These are phyloP conservation scores for Agrotis ipsilon DNA, from an alignment of 2,888 invertebrate species.

Conservation along the genomic window DNA sequence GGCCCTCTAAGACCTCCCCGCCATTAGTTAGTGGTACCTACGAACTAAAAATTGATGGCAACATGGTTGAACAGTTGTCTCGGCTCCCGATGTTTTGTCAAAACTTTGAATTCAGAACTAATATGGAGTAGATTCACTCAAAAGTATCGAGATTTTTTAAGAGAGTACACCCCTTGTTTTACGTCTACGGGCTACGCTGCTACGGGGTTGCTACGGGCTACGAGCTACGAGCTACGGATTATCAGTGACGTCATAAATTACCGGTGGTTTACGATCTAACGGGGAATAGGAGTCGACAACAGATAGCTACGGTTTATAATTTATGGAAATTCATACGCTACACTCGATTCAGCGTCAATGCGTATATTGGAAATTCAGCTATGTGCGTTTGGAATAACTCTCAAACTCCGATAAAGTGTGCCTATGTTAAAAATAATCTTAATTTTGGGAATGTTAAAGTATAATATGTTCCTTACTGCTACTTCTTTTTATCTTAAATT, in stretches of 20 bases:
- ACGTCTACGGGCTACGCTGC: slow-evolving; percentile 27
- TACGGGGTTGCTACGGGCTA: slow-evolving; percentile 39
- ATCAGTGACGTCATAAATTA: slow-evolving; percentile 46
- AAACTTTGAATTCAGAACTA: too few species aligned
- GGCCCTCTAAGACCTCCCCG: too few species aligned
- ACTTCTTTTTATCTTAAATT: neutral
- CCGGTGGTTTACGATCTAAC: slow-evolving; percentile 37
- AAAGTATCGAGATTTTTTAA: too few species aligned
- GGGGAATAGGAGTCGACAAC: slow-evolving; percentile 12
- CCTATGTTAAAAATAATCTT: neutral
- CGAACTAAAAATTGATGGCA: too few species aligned
- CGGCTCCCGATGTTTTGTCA: too few species aligned
- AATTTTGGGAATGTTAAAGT: neutral
- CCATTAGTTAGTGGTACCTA: too few species aligned
- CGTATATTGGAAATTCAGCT: slow-evolving; percentile 22
- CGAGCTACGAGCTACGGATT: slow-evolving; percentile 43
- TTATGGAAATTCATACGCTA: slow-evolving; percentile 42
- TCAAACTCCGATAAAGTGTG: slow-evolving; percentile 2
- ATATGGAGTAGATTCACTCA: too few species aligned
- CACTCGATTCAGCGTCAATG: slow-evolving; percentile 12
- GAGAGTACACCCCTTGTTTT: too few species aligned
- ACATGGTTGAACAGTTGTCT: too few species aligned
- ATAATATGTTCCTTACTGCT: neutral
- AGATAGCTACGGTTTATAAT: slow-evolving; percentile 34
- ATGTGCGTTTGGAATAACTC: neutral